Evolutionary conservation across 2,888 invertebrate species (phyloP).

Genomic region (Drosophila paracracens): DNA sequence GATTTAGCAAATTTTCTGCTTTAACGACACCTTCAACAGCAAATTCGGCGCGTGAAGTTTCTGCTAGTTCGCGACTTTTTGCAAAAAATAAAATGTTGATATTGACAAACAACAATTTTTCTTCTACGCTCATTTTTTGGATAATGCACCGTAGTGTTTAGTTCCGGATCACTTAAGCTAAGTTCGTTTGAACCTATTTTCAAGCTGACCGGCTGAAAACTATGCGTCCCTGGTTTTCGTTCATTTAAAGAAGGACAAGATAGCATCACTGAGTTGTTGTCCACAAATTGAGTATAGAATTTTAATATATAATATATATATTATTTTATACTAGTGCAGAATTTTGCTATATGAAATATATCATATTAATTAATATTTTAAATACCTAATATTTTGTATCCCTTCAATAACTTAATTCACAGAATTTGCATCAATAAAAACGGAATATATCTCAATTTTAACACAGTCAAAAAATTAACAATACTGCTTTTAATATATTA

Average conservation of each 20-base stretch:
- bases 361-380: background rate
- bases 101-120: conserved; percentile 2
- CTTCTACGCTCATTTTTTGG: conserved; percentile 26
- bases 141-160: background rate
- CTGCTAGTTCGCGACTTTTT: conserved; percentile 93
- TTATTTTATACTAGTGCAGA: background rate
- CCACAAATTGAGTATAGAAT: background rate
- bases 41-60: conserved; percentile 86
- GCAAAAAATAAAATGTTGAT: conserved; percentile 90
- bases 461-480: background rate
- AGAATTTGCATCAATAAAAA: background rate
- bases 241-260: background rate
- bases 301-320: background rate
- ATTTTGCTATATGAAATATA: background rate
- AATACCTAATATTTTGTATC: background rate
- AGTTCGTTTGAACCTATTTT: background rate
- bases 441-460: too few species aligned
- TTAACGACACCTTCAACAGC: conserved; percentile 86
- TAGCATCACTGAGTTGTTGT: background rate
- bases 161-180: background rate
- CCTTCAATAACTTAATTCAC: background rate
- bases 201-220: background rate
- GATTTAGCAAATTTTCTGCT: conserved; percentile 87
- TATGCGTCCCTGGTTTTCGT: background rate
- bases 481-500: background rate